Percentiles rank a stretch among this genome's conserved stretches.
Conservation (phyloP, 64 coral and sea anemone genomes). For the Orbicella faveolata region DNA sequence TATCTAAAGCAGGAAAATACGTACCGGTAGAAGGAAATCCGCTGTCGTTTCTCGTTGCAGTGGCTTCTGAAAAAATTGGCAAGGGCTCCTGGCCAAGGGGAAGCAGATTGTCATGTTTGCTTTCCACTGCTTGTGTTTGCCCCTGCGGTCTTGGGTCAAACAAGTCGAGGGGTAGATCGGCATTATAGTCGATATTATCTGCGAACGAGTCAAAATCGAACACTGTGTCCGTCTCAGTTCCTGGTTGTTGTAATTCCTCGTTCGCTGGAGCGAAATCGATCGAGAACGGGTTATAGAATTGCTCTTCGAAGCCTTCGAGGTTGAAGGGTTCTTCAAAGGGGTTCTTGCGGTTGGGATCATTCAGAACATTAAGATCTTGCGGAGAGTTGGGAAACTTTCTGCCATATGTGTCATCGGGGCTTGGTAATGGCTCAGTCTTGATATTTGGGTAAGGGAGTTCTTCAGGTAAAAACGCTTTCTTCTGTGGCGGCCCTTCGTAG, state of each 20-base stretch:
- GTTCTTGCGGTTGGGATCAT: slow-evolving; percentile 41
- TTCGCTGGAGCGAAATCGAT: slow-evolving; percentile 40
- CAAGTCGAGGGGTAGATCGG: slow-evolving; percentile 66
- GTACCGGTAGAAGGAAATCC: slow-evolving; percentile 30
- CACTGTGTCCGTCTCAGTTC: slow-evolving; percentile 17
- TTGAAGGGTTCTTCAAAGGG: slow-evolving; percentile 55
- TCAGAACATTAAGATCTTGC: slow-evolving; percentile 29
- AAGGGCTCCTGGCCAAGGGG: slow-evolving; percentile 26
- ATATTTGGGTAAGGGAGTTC: slow-evolving; percentile 23
- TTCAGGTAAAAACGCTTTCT: slow-evolving; percentile 28
- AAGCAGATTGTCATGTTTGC: slow-evolving; percentile 21
- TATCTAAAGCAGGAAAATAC: neutral
- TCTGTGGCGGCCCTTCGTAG: slow-evolving; percentile 23
- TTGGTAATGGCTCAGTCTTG: slow-evolving; percentile 9
- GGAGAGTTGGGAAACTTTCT: slow-evolving; percentile 31
- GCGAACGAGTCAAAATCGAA: slow-evolving; percentile 55
- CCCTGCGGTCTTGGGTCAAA: slow-evolving; percentile 28
- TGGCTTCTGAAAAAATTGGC: slow-evolving; percentile 17
- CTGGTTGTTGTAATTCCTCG: slow-evolving; percentile 21
- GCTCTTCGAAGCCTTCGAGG: slow-evolving; percentile 35
- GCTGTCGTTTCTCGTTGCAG: slow-evolving; percentile 43
- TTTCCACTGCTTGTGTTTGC: slow-evolving; percentile 31
- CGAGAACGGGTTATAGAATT: slow-evolving; percentile 69
- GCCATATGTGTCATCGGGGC: neutral
- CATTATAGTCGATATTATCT: slow-evolving; percentile 35